These are phyloP conservation scores for Lanius ludovicianus DNA, from an alignment of 2,113 vertebrate species.

Conservation along the genomic window DNA sequence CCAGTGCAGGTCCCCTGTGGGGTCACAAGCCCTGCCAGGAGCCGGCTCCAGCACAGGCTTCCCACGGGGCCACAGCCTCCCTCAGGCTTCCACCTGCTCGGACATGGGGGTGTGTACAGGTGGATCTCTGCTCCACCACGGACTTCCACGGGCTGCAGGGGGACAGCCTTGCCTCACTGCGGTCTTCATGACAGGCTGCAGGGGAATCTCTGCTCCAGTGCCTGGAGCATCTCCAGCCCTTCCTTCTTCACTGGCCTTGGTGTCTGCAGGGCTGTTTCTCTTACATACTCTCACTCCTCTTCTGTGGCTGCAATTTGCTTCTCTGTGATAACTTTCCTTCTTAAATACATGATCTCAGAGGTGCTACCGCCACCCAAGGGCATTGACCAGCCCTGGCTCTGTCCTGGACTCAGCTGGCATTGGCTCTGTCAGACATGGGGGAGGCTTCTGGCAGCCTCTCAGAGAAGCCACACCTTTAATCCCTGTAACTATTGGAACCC, in stretches of 20 bases:
- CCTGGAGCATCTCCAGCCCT: not conserved
- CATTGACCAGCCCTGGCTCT: not conserved
- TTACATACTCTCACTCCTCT: not conserved
- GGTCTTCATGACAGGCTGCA: not conserved
- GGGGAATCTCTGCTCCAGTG: not conserved
- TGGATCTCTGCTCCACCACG: not conserved
- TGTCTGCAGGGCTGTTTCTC: not conserved
- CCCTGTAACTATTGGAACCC: not conserved
- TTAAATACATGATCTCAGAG: not conserved
- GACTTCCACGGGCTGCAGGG: not conserved
- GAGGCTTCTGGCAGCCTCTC: not conserved
- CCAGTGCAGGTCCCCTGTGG: accelerated
- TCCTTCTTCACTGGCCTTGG: not conserved
- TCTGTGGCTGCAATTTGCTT: not conserved
- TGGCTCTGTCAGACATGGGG: not conserved
- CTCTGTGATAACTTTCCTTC: not conserved
- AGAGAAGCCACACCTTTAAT: not conserved
- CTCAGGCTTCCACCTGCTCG: not conserved
- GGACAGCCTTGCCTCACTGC: not conserved
- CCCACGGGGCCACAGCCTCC: not conserved
- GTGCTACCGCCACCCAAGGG: not conserved
- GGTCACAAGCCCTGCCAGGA: not conserved
- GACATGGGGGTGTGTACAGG: not conserved
- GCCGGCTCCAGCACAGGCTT: not conserved
- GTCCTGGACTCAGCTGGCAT: not conserved